Base-by-base conservation (phyloP, 2,888 invertebrate genomes). In the Mythimna impura region DNA sequence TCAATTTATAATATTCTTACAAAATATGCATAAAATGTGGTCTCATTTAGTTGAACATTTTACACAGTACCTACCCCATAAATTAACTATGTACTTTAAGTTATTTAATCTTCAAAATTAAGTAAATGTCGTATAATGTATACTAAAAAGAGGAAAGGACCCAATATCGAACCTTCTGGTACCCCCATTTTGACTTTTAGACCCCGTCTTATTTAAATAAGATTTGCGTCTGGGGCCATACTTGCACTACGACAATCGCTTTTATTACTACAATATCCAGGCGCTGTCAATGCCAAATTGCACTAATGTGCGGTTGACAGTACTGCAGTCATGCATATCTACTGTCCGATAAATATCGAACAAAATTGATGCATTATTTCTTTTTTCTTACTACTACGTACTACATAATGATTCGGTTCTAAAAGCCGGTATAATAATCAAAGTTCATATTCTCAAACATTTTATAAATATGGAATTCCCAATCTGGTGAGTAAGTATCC, bases 401-500 rank as follows among this genome's bases (percentile, higher is more conserved):
- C 8, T 25, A 22, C 10, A 25, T 10, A 20, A 3, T 6, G 36
- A 30, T 30, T 60, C 52, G 14, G 77, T 50, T 74, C 25, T 50
- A 20, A 6, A 22, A 61, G 14, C 54, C 36, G 20, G 47, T 54
- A 20, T 22, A 25, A 61, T 22, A 10, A 36, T 54, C 52, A 74
- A 76, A 74, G 60, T 76, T 54, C 58, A 61, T 54, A 54, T 40
- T 25, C 4, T 36, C 17, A 54, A 36, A 52, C 8, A 61, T 22
- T 65, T 10, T 4, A 70, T 70, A 60, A 50, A 30, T 58, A 22
- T 62, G 66, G 57, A 66, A 66, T 73, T 77, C 40, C 66, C 79
- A 57, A 14, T 64, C 40, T 50, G 20, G 2, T 22, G 20, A 22
- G 17, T 63, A 34, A n/a, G 12, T 63, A 25, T 61, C 3, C 20